phyloP scores from a whole-genome alignment of 2,113 vertebrate genomes.

The Ciconia boyciana region DNA sequence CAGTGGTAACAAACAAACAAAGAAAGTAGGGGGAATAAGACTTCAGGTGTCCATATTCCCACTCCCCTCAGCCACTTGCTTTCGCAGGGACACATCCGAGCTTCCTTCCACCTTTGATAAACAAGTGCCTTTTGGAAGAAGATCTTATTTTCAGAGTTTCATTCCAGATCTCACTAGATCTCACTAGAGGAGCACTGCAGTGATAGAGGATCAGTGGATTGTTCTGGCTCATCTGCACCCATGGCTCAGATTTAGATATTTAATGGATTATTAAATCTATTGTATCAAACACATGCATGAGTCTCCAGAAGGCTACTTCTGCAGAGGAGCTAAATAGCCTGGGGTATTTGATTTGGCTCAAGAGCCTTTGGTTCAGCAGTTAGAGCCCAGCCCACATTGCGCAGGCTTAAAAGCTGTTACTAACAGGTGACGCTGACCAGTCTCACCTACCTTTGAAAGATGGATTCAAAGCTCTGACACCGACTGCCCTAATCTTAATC shows the following conservation, averaged over 20 bases:
- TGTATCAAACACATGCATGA: fast-evolving
- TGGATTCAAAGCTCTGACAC: background rate
- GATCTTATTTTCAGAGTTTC: background rate
- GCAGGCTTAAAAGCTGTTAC: background rate
- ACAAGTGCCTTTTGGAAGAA: background rate
- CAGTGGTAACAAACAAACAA: background rate
- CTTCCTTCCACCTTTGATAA: background rate
- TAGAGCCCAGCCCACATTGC: background rate
- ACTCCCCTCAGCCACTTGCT: background rate
- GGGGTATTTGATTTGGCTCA: background rate
- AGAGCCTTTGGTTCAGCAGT: background rate
- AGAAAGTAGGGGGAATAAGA: background rate
- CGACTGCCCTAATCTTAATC: background rate
- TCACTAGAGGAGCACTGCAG: background rate
- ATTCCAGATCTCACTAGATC: background rate
- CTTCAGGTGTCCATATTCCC: background rate
- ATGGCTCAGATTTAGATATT: background rate
- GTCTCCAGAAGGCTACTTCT: background rate
- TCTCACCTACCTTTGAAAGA: background rate
- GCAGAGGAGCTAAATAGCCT: background rate
- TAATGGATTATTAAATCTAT: background rate
- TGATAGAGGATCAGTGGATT: background rate
- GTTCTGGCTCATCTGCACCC: background rate
- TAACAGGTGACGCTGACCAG: background rate
- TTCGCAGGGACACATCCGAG: background rate